Base-by-base conservation (phyloP, 2,888 invertebrate genomes). In the Ganaspis brasiliensis region DNA sequence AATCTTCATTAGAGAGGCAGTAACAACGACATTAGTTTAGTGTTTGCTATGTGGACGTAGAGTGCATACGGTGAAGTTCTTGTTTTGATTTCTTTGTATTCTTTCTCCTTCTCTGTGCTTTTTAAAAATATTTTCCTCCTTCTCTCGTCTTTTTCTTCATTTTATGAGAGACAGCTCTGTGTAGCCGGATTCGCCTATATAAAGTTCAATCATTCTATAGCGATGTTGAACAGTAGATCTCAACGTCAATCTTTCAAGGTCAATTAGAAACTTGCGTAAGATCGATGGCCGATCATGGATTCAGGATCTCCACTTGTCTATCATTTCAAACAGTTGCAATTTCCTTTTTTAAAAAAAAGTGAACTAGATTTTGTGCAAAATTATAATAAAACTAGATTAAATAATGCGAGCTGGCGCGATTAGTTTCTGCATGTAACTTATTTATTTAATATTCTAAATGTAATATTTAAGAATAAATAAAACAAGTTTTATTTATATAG, bases 1-100 rank as follows among this genome's bases (percentile, higher is more conserved):
- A 80, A 79, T 82, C 80, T 79, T 79, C 78, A 76, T 79, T 74
- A 72, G 40, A 71, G 19, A 26, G 63, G 26, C 78, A 72, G 72
- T 56, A 77, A 74, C 72, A 61, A 12, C 9, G 74, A 59, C 75
- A 76, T 76, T 75, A 52, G 70, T 73, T 74, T 49, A 40, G 14
- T 21, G 37, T 40, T 40, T 63, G 37, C 37, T 37, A 12, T 12
- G 40, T 19, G 40, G 21, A 21, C 21, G 37, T 40, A 31, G 10
- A 19, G 26, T n/a, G 10, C 26, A 59, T 59, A 59, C 57, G 26
- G 6, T 59, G 26, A 31, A 59, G 19, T 45, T 56, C 24, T 56
- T 56, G 56, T 31, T 31, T 31, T 31, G 31, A 31, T 31, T 31
- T 31, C 31, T 31, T 31, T 31, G 31, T 31, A 31, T 31, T 31